Conservation (phyloP, 2,113 vertebrate genomes). For the Silurus glanis region DNA sequence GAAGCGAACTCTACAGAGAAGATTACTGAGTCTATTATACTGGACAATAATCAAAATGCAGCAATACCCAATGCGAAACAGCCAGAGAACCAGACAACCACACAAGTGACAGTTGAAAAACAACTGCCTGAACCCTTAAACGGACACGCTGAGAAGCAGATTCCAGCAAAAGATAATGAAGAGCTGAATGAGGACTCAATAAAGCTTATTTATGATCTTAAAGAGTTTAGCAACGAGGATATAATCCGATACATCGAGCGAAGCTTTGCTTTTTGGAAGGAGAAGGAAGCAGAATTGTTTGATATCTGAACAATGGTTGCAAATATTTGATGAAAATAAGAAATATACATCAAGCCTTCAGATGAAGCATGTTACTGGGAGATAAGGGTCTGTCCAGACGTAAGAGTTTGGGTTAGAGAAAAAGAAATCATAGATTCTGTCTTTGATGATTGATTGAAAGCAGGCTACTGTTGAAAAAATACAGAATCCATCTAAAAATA, state of each 20-base stretch:
- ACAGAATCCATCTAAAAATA: background rate
- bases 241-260: constrained; percentile 93
- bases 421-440: background rate
- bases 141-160: background rate
- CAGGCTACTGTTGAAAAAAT: background rate
- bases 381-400: background rate
- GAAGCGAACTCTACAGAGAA: background rate
- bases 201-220: constrained; percentile 84
- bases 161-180: constrained; percentile 44
- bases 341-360: constrained; percentile 4
- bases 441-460: background rate
- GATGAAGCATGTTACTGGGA: constrained; percentile 13
- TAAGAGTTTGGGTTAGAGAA: background rate
- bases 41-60: constrained; percentile 6
- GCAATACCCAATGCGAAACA: constrained; percentile 21
- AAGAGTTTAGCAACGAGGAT: constrained; percentile 92
- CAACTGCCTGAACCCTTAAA: constrained; percentile 4
- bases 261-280: constrained; percentile 98
- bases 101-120: constrained; percentile 20
- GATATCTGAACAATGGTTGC: constrained; percentile 75
- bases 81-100: constrained; percentile 22
- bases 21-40: background rate
- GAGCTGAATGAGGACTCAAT: constrained; percentile 71
- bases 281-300: constrained; percentile 90
- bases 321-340: background rate